Conservation (phyloP, 2,888 invertebrate species). For the Heliconius aoede region DNA sequence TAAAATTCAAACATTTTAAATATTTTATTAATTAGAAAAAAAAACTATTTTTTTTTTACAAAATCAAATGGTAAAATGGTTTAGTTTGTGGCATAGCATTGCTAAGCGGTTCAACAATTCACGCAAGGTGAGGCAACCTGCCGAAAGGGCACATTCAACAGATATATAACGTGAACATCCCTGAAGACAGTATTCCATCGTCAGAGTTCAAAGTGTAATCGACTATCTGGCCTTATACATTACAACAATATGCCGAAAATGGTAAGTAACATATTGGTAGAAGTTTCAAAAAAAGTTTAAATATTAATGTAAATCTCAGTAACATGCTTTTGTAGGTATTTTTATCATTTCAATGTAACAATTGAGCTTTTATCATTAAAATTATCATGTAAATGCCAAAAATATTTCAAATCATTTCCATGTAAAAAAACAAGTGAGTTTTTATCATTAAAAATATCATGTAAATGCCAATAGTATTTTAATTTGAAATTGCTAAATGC, state of each 20-base stretch:
- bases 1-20: too few species aligned
- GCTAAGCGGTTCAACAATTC: slow-evolving; percentile 70
- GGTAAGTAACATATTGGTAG: slow-evolving; percentile 63
- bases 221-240: slow-evolving; percentile 53
- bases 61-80: slow-evolving; percentile 50
- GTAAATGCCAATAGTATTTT: too few species aligned
- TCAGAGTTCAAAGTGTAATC: slow-evolving; percentile 60
- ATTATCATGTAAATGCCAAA: too few species aligned
- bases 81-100: slow-evolving; percentile 57
- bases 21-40: too few species aligned
- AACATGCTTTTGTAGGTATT: neutral
- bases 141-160: slow-evolving; percentile 75
- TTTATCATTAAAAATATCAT: too few species aligned
- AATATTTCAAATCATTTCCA: too few species aligned
- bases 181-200: slow-evolving; percentile 65
- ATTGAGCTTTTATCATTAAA: too few species aligned
- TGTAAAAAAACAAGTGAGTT: too few species aligned
- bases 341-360: too few species aligned
- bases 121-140: slow-evolving; percentile 78
- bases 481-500: too few species aligned
- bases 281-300: neutral
- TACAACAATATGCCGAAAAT: slow-evolving; percentile 64
- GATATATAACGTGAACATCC: slow-evolving; percentile 79
- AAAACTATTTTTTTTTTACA: neutral
- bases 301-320: neutral